phyloP scores from a whole-genome alignment of 2,113 vertebrate species.

The Panthera tigris region DNA sequence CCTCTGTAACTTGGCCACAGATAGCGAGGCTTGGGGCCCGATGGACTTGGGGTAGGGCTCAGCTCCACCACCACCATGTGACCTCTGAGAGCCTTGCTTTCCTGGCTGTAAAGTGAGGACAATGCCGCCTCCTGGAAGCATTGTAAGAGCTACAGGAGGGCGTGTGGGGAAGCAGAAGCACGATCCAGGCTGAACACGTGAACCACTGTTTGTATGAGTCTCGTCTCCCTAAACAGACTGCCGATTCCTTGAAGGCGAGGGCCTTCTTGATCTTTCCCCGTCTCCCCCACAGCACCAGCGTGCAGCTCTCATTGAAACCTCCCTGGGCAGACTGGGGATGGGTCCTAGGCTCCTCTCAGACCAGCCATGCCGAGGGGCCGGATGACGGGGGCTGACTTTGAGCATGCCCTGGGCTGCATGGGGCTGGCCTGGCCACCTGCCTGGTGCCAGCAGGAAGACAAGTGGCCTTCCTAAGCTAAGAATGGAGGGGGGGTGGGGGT shows the following conservation, averaged over 20 bases:
- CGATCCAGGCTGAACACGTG: background rate
- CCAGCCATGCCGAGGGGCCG: background rate
- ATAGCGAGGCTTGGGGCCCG: background rate
- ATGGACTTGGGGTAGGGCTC: background rate
- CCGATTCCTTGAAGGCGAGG: constrained; percentile 31
- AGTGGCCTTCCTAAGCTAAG: background rate
- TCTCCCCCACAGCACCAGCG: background rate
- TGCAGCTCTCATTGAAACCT: background rate
- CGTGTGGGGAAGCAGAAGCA: background rate
- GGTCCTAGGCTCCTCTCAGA: background rate
- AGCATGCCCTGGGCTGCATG: fast-evolving
- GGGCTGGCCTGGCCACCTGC: background rate
- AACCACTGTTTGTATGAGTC: background rate
- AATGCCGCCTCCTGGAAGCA: background rate
- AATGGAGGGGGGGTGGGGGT: background rate
- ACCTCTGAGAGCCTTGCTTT: background rate
- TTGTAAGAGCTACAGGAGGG: background rate
- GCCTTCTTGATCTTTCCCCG: background rate
- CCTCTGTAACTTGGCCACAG: background rate
- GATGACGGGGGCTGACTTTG: background rate
- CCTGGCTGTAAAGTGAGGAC: background rate
- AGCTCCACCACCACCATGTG: background rate
- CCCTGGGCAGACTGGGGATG: too few species aligned
- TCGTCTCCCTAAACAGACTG: constrained; percentile 34
- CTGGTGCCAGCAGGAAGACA: background rate